Evolutionary conservation across 2,797 vertebrate species (phyloP), one percentile per base, ranked within the genome.

Genomic region (Bryconaethiops microstoma): DNA sequence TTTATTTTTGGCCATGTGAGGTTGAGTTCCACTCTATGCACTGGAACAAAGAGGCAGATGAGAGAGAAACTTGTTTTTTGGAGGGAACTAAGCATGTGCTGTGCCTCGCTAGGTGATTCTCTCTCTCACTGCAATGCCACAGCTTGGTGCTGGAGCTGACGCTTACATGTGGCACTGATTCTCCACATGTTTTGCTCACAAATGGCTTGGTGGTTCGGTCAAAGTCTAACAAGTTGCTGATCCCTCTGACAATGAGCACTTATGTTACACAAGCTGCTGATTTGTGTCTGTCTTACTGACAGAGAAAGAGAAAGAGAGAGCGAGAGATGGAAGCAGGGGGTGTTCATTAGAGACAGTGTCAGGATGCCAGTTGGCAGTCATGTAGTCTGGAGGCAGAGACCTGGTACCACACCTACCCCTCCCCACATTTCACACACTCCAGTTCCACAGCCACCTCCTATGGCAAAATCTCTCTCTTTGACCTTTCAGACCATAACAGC

Each of bases 1-100:
- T 81, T 76, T 80, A 75, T 76, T 78, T 78, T 74, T 80, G 83
- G 79, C 74, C 69, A 77, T 45, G 69, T 70, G 63, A 76, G 67
- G 40, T 77, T 9, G 70, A 60, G 78, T 19, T 40, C 63, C 63
- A 65, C 82, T 72, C 78, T 55, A 74, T 54, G 75, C 54, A 65
- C 79, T 57, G 19, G 5, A 71, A 54, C 69, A 83, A 57, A 74
- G 84, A 74, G 63, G 39, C 71, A 76, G 74, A 52, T 40, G 74
- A 77, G 77, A 63, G 74, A 29, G 25, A 52, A 82, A 60, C 72
- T 64, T 67, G 75, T 77, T 62, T 75, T 70, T 55, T 39, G 69
- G 64, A 62, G 23, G 52, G 71, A 71, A 70, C 50, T 77, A 67
- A 65, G 35, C 29, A 12, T 40, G 63, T 40, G 76, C 70, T 69